Evolutionary conservation across 2,113 vertebrate genomes (phyloP).

Genomic region (Gobio gobio): DNA sequence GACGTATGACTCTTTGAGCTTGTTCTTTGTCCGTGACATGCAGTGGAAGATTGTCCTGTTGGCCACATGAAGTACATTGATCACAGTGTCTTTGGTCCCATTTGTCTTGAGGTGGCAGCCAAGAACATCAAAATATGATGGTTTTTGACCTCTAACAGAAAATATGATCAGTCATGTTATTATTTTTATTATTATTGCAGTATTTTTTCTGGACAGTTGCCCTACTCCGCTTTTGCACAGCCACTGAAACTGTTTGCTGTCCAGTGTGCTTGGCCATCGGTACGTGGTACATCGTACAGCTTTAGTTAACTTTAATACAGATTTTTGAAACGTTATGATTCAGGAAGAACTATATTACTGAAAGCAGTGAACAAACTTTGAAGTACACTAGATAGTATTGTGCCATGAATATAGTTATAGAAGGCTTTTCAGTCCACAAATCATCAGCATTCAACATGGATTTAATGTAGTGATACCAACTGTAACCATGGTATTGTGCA

Average conservation of each 20-base stretch:
- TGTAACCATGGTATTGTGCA: no score
- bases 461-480: no score
- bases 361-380: neutral
- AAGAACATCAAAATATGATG: neutral
- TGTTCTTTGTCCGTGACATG: neutral
- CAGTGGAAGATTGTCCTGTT: neutral
- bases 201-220: neutral
- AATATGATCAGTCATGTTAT: neutral
- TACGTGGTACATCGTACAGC: no score
- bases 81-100: neutral
- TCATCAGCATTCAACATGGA: no score
- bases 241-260: neutral
- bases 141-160: neutral
- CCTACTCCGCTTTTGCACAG: neutral
- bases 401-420: no score
- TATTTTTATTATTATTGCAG: neutral
- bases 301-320: neutral
- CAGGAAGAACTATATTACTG: neutral
- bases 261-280: neutral
- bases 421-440: no score
- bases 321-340: neutral
- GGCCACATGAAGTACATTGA: neutral
- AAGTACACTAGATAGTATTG: neutral
- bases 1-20: neutral
- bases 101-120: neutral